These are phyloP conservation scores for Leucosticte australis DNA, from an alignment of 2,113 vertebrate genomes.

Conservation along the genomic window DNA sequence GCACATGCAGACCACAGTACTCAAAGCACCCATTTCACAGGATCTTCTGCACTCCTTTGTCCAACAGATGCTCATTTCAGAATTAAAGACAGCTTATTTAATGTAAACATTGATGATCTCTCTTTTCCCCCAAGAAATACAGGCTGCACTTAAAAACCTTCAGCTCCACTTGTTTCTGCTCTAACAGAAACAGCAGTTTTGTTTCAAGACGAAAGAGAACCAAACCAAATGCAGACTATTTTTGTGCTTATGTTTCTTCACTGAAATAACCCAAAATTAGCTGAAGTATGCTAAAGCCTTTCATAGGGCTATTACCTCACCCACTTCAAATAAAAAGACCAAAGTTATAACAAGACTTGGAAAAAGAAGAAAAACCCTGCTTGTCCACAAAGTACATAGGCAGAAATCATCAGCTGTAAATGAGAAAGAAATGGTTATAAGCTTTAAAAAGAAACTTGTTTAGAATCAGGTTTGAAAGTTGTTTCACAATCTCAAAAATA, in stretches of 20 bases:
- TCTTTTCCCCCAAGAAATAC: not conserved
- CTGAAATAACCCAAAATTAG: not conserved
- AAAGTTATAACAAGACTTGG: not conserved
- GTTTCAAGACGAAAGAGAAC: not conserved
- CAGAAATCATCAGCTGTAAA: not conserved
- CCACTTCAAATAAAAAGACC: not conserved
- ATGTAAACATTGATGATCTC: not conserved
- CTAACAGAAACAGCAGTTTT: not conserved
- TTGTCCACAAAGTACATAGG: not conserved
- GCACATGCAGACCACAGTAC: not conserved
- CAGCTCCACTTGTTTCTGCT: not conserved
- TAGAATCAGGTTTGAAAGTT: not conserved
- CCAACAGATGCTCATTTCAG: not conserved
- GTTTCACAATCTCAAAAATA: not conserved
- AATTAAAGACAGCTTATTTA: not conserved
- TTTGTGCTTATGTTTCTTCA: not conserved
- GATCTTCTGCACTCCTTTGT: not conserved
- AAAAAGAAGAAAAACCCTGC: not conserved
- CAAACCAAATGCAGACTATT: not conserved
- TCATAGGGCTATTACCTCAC: not conserved
- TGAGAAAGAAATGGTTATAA: not conserved
- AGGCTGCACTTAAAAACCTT: not conserved
- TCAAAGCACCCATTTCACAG: not conserved
- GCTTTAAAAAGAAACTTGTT: not conserved
- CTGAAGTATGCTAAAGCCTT: not conserved